phyloP scores from a whole-genome alignment of 2,113 vertebrate genomes.

The Zootoca vivipara region DNA sequence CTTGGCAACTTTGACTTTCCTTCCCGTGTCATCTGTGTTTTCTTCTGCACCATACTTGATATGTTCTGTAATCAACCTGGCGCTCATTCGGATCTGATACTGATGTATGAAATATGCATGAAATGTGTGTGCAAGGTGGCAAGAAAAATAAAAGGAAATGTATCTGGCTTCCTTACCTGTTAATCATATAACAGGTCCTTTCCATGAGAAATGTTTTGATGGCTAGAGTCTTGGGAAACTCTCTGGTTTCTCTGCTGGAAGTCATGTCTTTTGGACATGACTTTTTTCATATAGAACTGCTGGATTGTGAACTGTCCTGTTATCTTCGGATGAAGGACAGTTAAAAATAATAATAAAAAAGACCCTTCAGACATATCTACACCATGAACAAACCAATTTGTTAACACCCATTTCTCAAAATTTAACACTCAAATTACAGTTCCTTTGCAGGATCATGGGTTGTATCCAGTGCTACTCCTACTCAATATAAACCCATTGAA shows the following conservation, averaged over 20 bases:
- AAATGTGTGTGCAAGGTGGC: not conserved
- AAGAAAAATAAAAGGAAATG: not conserved
- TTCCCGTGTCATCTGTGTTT: constrained; percentile 14
- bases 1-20: constrained; percentile 37
- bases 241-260: not conserved
- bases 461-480: no score
- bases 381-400: not conserved
- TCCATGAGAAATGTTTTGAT: not conserved
- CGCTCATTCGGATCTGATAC: not conserved
- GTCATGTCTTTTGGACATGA: accelerated
- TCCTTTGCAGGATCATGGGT: not conserved
- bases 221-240: not conserved
- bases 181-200: not conserved
- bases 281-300: not conserved
- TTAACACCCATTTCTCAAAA: not conserved
- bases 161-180: not conserved
- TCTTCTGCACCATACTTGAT: not conserved
- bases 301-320: not conserved
- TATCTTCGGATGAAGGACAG: no score
- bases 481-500: no score
- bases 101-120: not conserved
- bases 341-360: not conserved
- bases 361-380: not conserved
- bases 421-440: not conserved
- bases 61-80: not conserved